Percentiles rank a stretch among this genome's conserved stretches.
These are phyloP conservation scores for Drosophila micromelanica DNA, from an alignment of 1,140 invertebrate species.

Conservation along the genomic window DNA sequence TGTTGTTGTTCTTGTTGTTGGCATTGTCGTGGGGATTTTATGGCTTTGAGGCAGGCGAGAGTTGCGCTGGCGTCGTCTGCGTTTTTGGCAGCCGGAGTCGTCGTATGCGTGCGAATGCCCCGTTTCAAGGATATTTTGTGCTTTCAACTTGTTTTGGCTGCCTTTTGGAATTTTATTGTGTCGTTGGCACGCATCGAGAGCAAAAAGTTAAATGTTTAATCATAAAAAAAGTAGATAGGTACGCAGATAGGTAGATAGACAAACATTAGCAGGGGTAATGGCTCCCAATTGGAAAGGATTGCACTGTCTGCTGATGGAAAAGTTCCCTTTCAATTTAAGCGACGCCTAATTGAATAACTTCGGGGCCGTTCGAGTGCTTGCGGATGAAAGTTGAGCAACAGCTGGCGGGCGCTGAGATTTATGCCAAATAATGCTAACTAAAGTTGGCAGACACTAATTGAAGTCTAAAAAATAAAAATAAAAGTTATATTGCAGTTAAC, in stretches of 20 bases:
- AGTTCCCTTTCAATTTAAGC: constrained; percentile 18
- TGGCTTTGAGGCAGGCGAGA: constrained; percentile 57
- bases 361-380: not conserved
- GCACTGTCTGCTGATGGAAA: not conserved
- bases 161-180: constrained; percentile 69
- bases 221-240: constrained; percentile 44
- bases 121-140: constrained; percentile 64
- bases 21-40: constrained; percentile 53
- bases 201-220: constrained; percentile 74
- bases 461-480: not conserved
- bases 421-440: not conserved
- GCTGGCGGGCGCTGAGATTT: not conserved
- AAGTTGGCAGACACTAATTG: not conserved
- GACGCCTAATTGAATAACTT: constrained; percentile 21
- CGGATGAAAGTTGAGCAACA: too few species aligned
- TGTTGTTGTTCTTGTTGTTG: constrained; percentile 38
- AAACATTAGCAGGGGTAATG: constrained; percentile 12
- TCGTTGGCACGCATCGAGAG: constrained; percentile 69
- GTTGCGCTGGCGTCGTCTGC: constrained; percentile 61
- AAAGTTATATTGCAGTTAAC: not conserved
- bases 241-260: constrained; percentile 29
- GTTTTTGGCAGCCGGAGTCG: constrained; percentile 32
- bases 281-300: constrained; percentile 17
- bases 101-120: constrained; percentile 55
- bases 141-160: constrained; percentile 29